Evolutionary conservation across 2,797 vertebrate species (phyloP), one percentile per base, ranked within the genome.

Genomic region (Tragopan temminckii): DNA sequence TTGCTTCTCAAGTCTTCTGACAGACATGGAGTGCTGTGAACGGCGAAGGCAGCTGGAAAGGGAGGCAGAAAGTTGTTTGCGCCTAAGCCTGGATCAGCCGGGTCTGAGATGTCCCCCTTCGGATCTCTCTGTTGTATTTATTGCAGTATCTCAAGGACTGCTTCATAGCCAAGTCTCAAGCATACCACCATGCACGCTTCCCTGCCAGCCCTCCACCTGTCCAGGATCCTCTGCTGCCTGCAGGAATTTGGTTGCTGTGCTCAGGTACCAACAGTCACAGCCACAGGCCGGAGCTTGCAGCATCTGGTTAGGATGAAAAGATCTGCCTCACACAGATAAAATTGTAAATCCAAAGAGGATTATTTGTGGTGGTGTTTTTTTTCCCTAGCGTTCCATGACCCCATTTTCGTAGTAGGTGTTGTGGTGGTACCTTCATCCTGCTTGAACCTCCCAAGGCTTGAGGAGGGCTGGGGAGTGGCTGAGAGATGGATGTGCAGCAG

Each of bases 371-470:
- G 23, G 4, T 14, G 38, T 25, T 38, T 29, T 62, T 31, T 40
- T 11, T 15, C 11, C 20, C 17, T 4, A 3, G 21, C 11, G 43
- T 38, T 80, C 4, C 5, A n/a, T 6, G 3, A 0, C 1, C 23
- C 33, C 9, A 2, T 1, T 8, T 0, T 25, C 11, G 13, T 58
- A 6, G 33, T 1, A 5, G 9, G 6, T 16, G 2, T 69, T 29
- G 21, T 2, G 11, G 40, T 48, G 35, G 29, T 23, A 48, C 5
- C 25, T 66, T 45, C 53, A 20, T 2, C 16, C 31, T 31, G 40
- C 3, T 64, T 16, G 50, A 40, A 16, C 35, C 67, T 40, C 38
- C 58, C 23, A 9, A 21, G 57, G 29, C 7, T 59, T 4, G 3
- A 6, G 80, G 69, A 5, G 21, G 45, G 57, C 40, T 70, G 78